Base-by-base conservation (phyloP, 2,888 invertebrate species). In the Drosophila niveifrons region DNA sequence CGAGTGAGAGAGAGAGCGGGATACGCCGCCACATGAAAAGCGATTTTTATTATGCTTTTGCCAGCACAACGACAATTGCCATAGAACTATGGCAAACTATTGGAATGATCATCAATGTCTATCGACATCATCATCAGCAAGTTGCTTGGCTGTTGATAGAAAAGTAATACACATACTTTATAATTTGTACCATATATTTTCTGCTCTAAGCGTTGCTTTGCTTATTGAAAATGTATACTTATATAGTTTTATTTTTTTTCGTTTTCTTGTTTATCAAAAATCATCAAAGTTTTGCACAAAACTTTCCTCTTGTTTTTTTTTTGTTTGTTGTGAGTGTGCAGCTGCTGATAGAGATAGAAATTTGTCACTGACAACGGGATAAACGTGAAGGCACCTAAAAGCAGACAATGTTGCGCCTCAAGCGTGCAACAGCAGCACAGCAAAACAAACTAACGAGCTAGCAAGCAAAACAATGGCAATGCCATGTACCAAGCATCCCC, bases 41-140 rank as follows among this genome's bases (percentile, higher is more conserved):
- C 83, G 74, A 85, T 90, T 89, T 90, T 90, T 90, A 89, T 89
- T 82, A 85, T 88, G 85, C 80, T 82, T 78, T 80, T 72, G 4
- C 36, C 36, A 36, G 36, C 65, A 72, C 62, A 72, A 57, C 64
- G 61, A 62, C 34, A 63, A 64, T 51, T 28, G 43, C 11, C 15
- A 18, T n/a, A 43, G 17, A 41, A 55, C 18, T 9, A 57, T n/a
- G 18, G n/a, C 48, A 51, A 64, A 64, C 57, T 46, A 51, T 34
- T 62, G 64, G 52, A 57, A 61, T 65, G 66, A 71, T 78, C 62
- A 56, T 72, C 43, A 43, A 39, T n/a, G 36, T 46, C 39, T 46
- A 70, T 34, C 59, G 43, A 59, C 59, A 31, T 28, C 31, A 34
- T 43, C 11, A 46, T 50, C 29, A 6, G 39, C 39, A 41, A 31